Evolutionary conservation across 2,888 invertebrate genomes (phyloP).

Genomic region (Chaetogeoica ovagalla): DNA sequence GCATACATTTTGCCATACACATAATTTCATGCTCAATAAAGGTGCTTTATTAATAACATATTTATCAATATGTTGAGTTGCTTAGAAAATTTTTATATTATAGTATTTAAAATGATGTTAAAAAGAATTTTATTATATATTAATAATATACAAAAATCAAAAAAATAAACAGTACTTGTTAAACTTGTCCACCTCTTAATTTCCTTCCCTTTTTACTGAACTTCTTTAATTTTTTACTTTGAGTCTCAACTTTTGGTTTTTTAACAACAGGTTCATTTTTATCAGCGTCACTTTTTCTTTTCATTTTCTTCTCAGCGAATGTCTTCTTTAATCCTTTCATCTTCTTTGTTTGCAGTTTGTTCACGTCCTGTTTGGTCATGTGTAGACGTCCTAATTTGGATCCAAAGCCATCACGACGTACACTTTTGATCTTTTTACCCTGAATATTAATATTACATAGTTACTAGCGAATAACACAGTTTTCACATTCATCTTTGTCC

Average conservation of each 20-base stretch:
- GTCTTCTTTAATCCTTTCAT: constrained; percentile 85
- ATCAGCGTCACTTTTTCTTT: constrained; percentile 35
- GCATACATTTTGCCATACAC: background rate
- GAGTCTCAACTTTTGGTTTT: constrained; percentile 19
- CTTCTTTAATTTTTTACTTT: constrained; percentile 49
- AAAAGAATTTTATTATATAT: background rate
- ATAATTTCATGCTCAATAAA: constrained; percentile 19
- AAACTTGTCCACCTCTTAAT: constrained; percentile 48
- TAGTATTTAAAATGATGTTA: background rate
- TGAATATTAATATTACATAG: constrained; percentile 58
- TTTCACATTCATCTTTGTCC: too few species aligned
- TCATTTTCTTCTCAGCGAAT: constrained; percentile 63
- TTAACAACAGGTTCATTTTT: constrained; percentile 34
- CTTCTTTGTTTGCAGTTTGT: constrained; percentile 83
- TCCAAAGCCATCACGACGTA: constrained; percentile 83
- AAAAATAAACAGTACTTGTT: constrained; percentile 3
- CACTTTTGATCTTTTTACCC: constrained; percentile 87
- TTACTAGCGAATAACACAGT: too few species aligned
- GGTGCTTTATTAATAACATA: background rate
- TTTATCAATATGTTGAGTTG: background rate
- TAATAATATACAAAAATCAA: background rate
- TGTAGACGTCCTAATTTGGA: constrained; percentile 89
- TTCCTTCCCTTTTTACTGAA: constrained; percentile 51
- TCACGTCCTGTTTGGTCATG: constrained; percentile 84
- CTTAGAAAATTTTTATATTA: background rate